A percentile compares a stretch with the other conserved stretches of the same genome.
phyloP scores from a whole-genome alignment of 1,140 invertebrate species.

The Platorchestia sp. region DNA sequence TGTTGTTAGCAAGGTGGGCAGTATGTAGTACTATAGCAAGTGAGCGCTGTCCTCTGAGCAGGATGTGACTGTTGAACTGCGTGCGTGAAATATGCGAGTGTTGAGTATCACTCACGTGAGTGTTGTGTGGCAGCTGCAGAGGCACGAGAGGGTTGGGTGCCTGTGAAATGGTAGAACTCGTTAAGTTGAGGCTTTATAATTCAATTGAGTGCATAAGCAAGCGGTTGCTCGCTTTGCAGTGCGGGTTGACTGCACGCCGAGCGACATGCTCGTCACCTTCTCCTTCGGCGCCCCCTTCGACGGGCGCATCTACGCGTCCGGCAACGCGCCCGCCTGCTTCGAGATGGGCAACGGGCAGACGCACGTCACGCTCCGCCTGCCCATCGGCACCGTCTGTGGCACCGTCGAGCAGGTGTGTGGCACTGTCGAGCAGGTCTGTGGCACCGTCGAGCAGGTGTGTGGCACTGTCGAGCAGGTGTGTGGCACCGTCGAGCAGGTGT shows the following conservation, averaged over 20 bases:
- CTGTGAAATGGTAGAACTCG: too few relatives aligned
- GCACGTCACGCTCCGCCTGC: conserved; percentile 72
- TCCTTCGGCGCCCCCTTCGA: conserved; percentile 73
- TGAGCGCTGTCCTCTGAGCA: neutral
- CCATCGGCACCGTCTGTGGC: conserved; percentile 73
- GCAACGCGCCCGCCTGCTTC: conserved; percentile 74
- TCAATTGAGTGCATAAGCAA: neutral
- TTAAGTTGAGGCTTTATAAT: neutral
- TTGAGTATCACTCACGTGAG: neutral
- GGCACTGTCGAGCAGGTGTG: conserved; percentile 72
- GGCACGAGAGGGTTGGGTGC: neutral
- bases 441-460: conserved; percentile 76
- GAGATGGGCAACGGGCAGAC: conserved; percentile 73
- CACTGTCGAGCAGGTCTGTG: conserved; percentile 72
- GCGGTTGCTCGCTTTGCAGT: conserved; percentile 69
- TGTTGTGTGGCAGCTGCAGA: neutral
- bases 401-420: conserved; percentile 76
- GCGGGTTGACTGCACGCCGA: conserved; percentile 74
- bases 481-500: conserved; percentile 74
- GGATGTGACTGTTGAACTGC: neutral
- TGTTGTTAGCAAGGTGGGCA: too few relatives aligned
- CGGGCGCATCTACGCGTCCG: conserved; percentile 74
- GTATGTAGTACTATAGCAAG: too few relatives aligned
- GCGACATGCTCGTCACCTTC: conserved; percentile 74
- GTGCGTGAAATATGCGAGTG: neutral